These are phyloP conservation scores for Macrotis lagotis DNA, from an alignment of 2,113 vertebrate genomes.

Conservation along the genomic window DNA sequence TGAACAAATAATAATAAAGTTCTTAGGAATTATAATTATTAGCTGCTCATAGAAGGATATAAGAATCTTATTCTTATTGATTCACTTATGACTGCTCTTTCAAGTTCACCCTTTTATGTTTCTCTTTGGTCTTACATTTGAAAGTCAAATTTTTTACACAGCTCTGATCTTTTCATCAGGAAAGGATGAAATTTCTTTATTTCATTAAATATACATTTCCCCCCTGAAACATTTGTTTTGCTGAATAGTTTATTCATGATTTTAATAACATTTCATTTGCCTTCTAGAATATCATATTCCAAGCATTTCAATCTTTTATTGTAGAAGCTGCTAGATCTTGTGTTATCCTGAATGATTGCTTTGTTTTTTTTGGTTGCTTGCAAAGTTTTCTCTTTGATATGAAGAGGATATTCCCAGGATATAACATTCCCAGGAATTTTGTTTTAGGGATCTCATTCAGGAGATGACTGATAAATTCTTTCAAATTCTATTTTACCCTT, in stretches of 20 bases:
- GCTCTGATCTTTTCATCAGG: not conserved
- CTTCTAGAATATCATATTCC: not conserved
- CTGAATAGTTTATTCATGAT: too few species aligned
- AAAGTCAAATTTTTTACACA: not conserved
- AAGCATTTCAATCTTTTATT: not conserved
- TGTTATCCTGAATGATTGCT: not conserved
- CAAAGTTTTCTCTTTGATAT: not conserved
- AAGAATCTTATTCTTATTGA: not conserved
- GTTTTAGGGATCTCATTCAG: not conserved
- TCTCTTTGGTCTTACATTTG: not conserved
- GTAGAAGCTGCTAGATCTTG: not conserved
- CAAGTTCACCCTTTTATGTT: not conserved
- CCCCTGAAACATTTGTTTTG: too few species aligned
- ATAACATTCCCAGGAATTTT: not conserved
- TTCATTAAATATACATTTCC: not conserved
- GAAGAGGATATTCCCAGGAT: too few species aligned
- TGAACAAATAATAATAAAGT: not conserved
- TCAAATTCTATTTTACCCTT: not conserved
- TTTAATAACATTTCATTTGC: not conserved
- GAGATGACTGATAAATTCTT: not conserved
- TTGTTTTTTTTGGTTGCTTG: not conserved
- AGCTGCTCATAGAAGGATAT: not conserved
- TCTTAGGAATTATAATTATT: not conserved
- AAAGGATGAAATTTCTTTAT: not conserved
- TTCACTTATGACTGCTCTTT: not conserved